Evolutionary conservation across 2,888 invertebrate genomes (phyloP).

Genomic region (Leistus spinibarbis): DNA sequence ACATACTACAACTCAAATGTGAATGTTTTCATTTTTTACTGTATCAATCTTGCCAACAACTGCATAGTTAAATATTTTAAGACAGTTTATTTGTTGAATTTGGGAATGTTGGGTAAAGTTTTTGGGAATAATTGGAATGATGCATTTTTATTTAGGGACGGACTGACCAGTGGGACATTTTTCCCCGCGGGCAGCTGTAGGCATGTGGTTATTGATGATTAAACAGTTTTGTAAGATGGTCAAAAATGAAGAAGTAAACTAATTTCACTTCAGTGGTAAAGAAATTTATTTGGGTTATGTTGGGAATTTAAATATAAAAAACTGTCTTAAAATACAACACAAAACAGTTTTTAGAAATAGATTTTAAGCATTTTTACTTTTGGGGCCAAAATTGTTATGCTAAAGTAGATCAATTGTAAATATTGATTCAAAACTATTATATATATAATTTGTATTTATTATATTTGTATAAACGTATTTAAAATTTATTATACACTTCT

Average conservation of each 20-base stretch:
- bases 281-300: too few relatives aligned
- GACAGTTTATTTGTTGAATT: not conserved
- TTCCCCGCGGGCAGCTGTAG: too few relatives aligned
- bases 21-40: not conserved
- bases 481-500: not conserved
- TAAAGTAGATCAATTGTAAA: not conserved
- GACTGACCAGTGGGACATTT: too few relatives aligned
- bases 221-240: too few relatives aligned
- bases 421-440: not conserved
- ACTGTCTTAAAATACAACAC: not conserved
- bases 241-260: too few relatives aligned
- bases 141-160: too few relatives aligned
- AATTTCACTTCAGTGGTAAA: too few relatives aligned
- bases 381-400: not conserved
- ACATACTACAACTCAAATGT: not conserved
- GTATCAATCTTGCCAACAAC: not conserved
- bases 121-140: too few relatives aligned
- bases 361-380: not conserved
- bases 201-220: too few relatives aligned
- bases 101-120: too few relatives aligned
- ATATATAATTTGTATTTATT: not conserved
- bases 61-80: not conserved
- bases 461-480: not conserved
- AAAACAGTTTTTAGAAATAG: not conserved
- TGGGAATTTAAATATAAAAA: not conserved